Evolutionary conservation across 1,140 invertebrate genomes (phyloP), one percentile per base, ranked within the genome.

Genomic region (Sarcophaga bullata): DNA sequence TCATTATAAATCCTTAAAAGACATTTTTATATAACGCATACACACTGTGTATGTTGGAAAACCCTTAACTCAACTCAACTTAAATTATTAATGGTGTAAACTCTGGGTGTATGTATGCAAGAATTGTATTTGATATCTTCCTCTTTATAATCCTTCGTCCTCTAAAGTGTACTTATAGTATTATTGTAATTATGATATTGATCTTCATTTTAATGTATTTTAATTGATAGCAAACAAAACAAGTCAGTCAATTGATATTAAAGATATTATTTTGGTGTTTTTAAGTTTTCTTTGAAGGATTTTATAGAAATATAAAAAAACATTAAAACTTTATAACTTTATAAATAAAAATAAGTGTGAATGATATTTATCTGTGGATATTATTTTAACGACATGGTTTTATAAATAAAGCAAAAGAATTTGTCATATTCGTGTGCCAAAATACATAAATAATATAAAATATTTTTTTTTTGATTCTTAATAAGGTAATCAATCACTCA

Each of bases 151-250:
- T 25, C 19, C 73, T 17, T 48, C 75, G 17, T 50, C 49, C 75
- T 48, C 13, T 81, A 81, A 89, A 89, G 88, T 89, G 88, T 89
- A 89, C 88, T 89, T 89, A 89, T 89, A 89, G 88, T 89, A 89
- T 89, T 88, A 83, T 52, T 54, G 78, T 80, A 47, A 25, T 62
- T 25, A 80, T 80, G n/a, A 8, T 68, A 68, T 1, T 68, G 62
- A 68, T 68, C 62, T 73, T 73, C 10, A 37, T 47, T 46, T 47
- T 11, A 17, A 50, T 25, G 19, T 80, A 68, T 46, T 58, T 25
- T 82, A 17, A 17, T 76, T 47, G 13, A 75, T 37, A 46, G 3
- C 6, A 37, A 75, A 75, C 13, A 17, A 68, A 68, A 19, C 54
- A 13, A 11, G 13, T 58, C 54, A n/a, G 62, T 68, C n/a, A 68